Conservation (phyloP, 2,888 invertebrate genomes). For the Sarcophaga variegata region DNA sequence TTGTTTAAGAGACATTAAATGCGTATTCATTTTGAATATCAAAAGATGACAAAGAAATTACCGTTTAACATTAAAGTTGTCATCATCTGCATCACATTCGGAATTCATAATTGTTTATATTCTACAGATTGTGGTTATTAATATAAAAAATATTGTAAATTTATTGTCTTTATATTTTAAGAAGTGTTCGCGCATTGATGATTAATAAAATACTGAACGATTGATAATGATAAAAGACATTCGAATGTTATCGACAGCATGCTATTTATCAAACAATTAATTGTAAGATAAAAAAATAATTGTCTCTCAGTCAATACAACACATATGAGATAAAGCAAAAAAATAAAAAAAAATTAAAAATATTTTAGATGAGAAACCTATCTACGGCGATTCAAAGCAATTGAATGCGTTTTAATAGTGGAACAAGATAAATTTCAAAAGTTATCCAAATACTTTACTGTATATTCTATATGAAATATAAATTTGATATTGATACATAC, state of each 20-base stretch:
- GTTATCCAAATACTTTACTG: no score
- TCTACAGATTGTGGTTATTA: neutral
- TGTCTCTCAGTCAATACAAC: conserved; percentile 21
- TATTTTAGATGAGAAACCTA: neutral
- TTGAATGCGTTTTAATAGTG: no score
- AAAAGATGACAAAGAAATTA: conserved; percentile 35
- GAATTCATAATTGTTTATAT: conserved; percentile 29
- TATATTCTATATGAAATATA: no score
- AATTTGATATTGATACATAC: no score
- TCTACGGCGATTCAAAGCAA: no score
- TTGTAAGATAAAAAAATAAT: conserved; percentile 43
- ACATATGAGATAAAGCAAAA: no score
- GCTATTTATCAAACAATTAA: conserved; percentile 48
- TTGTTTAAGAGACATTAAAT: neutral
- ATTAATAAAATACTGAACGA: conserved; percentile 55
- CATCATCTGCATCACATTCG: conserved; percentile 54
- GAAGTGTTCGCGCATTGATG: conserved; percentile 41
- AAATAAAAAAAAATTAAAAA: neutral
- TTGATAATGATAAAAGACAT: conserved; percentile 42
- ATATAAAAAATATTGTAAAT: neutral
- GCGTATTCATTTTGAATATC: no score
- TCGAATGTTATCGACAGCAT: conserved; percentile 41
- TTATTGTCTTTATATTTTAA: neutral
- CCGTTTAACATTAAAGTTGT: conserved; percentile 62
- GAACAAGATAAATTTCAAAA: no score